Conservation (phyloP, 2,113 vertebrate species). For the Galemys pyrenaicus region DNA sequence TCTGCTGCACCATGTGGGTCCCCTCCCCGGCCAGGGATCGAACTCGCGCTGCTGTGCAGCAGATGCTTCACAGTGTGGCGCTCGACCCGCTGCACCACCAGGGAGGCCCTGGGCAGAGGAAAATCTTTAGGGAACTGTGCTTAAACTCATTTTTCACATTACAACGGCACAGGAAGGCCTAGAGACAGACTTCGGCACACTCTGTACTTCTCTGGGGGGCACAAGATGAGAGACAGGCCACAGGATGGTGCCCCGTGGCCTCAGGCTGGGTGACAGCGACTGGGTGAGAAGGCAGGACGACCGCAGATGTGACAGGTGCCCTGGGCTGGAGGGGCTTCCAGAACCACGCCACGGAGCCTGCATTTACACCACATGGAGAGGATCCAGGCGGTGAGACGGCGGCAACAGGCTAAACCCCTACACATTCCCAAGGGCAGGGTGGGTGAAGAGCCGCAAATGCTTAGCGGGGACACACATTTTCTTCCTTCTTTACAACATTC, state of each 20-base stretch:
- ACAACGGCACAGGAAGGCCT: background rate
- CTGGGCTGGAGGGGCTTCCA: background rate
- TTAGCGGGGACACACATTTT: background rate
- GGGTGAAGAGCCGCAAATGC: background rate
- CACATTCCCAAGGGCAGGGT: fast-evolving
- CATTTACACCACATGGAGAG: fast-evolving
- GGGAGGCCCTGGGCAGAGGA: background rate
- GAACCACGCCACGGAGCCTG: too few species aligned
- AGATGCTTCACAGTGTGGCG: too few species aligned
- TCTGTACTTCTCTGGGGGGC: background rate
- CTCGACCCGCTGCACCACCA: too few species aligned
- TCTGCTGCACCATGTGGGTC: too few species aligned
- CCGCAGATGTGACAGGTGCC: fast-evolving
- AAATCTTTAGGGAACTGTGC: background rate
- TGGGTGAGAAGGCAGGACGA: background rate
- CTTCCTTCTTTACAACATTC: too few species aligned
- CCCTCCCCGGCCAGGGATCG: too few species aligned
- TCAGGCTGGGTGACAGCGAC: background rate
- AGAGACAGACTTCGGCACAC: background rate
- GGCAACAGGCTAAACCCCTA: background rate
- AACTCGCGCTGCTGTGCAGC: too few species aligned
- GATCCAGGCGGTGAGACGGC: background rate
- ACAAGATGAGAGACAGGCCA: background rate
- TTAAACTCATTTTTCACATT: background rate
- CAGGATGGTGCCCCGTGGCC: too few species aligned